Conservation (phyloP, 2,113 vertebrate species). For the Vanacampus margaritifer region DNA sequence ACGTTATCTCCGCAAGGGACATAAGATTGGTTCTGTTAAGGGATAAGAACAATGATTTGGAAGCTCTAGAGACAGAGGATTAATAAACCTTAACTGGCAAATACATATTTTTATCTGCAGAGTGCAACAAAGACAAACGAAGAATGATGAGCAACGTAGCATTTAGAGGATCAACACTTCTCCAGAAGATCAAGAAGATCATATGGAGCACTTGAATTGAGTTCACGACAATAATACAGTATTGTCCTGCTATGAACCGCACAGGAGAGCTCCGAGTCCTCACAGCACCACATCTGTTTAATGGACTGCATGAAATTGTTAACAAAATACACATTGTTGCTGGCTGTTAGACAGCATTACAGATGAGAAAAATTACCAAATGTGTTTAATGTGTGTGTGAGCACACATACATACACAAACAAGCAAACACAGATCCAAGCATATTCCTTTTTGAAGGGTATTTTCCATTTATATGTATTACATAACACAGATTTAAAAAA, state of each 20-base stretch:
- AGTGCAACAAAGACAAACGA: conserved; percentile 32
- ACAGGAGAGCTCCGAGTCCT: background rate
- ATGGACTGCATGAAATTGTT: background rate
- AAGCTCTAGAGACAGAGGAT: background rate
- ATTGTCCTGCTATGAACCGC: background rate
- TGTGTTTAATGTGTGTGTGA: too few species aligned
- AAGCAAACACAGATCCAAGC: too few species aligned
- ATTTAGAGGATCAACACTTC: background rate
- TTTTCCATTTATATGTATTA: too few species aligned
- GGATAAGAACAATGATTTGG: background rate
- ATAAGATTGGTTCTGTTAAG: conserved; percentile 88
- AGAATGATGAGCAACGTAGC: conserved; percentile 39
- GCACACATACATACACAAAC: too few species aligned
- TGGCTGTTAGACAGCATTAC: background rate
- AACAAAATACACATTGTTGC: background rate
- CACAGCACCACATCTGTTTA: background rate
- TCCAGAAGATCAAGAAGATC: background rate
- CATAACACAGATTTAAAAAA: too few species aligned
- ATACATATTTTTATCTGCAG: conserved; percentile 33
- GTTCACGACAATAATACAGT: background rate
- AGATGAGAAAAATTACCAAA: background rate
- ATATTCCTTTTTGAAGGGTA: too few species aligned
- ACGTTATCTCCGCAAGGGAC: conserved; percentile 93
- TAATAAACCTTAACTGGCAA: background rate
- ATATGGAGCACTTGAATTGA: background rate